Evolutionary conservation across 64 coral and sea anemone species (phyloP), one percentile per base, ranked within the genome.

Genomic region (Stichodactyla mertensii): DNA sequence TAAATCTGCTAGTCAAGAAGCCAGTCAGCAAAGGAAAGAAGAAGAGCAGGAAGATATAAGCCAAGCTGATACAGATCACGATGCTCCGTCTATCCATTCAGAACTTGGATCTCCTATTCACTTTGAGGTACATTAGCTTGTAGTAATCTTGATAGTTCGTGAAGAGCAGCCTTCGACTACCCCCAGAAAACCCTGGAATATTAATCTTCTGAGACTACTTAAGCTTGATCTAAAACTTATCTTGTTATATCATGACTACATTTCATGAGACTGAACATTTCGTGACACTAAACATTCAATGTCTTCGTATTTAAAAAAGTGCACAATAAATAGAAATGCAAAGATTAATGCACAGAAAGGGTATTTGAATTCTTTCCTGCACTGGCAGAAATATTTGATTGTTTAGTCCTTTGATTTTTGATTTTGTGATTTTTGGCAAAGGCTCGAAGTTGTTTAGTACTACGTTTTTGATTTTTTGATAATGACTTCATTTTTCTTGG

Each of bases 41-140:
- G 59, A 57, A 77, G 94, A 94, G 56, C 64, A 84, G 61, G 92
- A 93, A 79, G 91, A 96, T 83, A 79, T 92, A 51, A 96, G 94
- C 61, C 94, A 93, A 56, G 89, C 95, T 87, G 95, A 98, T 20
- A 98, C 95, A 16, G 95, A 98, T 64, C 89, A 89, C 53, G 95
- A 98, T 84, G 89, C 90, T 54, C 92, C 95, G 13, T 98, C 95
- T 0, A 98, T 98, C 24, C 92, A 87, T 31, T 98, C 95, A 24
- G 95, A 98, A 89, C 27, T 89, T 12, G 92, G 89, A 54, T 94
- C 89, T 19, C 94, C 94, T 15, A 96, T 96, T 66, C 78, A 81
- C 51, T 55, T 81, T 16, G 53, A 53, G 78, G 36, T 81, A 4
- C 15, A 6, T 66, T 66, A n/a, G 19, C 18, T 66, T n/a, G 19